Evolutionary conservation across 2,888 invertebrate genomes (phyloP).

Genomic region (Pyrrhia umbra): DNA sequence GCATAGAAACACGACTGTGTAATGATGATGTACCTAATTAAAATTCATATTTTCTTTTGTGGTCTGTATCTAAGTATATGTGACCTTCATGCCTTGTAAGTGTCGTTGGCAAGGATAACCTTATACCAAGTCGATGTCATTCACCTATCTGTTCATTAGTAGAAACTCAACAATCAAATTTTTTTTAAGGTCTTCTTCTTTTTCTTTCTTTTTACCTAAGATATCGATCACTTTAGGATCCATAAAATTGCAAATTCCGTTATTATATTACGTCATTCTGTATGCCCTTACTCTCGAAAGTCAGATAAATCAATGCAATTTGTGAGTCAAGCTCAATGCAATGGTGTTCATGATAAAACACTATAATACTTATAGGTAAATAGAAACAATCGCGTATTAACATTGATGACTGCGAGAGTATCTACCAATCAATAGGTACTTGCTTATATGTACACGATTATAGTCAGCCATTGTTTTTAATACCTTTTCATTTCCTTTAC

Average conservation of each 20-base stretch:
- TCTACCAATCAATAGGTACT: conserved; percentile 23
- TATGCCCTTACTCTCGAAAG: conserved; percentile 20
- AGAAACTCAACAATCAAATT: background rate
- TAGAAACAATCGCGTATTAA: conserved; percentile 59
- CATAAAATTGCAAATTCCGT: too few relatives aligned
- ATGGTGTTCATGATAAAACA: conserved; percentile 25
- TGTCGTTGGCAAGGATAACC: conserved; percentile 26
- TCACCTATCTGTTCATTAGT: conserved; percentile 2
- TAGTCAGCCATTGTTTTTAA: conserved; percentile 37
- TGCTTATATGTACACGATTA: conserved; percentile 30
- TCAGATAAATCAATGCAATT: conserved; percentile 12
- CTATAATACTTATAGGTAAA: conserved; percentile 10
- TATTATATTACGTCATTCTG: background rate
- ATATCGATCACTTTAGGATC: too few relatives aligned
- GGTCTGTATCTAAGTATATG: conserved; percentile 1
- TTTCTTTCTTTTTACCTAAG: too few relatives aligned
- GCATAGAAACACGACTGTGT: background rate
- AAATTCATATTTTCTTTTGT: conserved; percentile 27
- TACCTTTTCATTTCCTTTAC: conserved; percentile 15
- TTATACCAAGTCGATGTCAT: conserved; percentile 22
- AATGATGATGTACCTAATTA: conserved; percentile 23
- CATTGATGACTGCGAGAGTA: conserved; percentile 30
- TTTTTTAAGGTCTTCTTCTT: background rate
- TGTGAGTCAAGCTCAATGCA: conserved; percentile 13
- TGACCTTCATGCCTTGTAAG: conserved; percentile 27